Evolutionary conservation across 1,140 invertebrate genomes (phyloP), one percentile per base, ranked within the genome.

Genomic region (Drosophila mayri): DNA sequence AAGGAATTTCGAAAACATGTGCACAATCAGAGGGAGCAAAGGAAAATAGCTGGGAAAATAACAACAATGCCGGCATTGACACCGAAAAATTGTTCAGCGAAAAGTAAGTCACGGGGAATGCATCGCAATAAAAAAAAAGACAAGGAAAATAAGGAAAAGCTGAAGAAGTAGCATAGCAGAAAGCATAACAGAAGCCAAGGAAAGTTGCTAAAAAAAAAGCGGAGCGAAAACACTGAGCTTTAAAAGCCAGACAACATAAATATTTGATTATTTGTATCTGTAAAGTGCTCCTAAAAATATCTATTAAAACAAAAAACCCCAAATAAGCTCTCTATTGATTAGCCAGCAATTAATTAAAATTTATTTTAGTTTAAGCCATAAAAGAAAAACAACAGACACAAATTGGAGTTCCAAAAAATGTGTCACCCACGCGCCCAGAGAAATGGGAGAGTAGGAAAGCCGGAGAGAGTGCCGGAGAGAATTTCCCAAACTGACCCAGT

Each of bases 271-370:
- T 38, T 41, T 41, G 32, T 54, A 37, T 37, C 3, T 22, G 16
- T 12, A 37, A 70, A 66, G 43, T 41, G 66, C 38, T 10, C 37
- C 66, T 25, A 68, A 70, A 68, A 50, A 64, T 32, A 68, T 20
- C 9, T 20, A 43, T 20, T 43, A 18, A 44, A 47, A 25, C 4
- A 70, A 43, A 50, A 37, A 20, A n/a, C 12, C 18, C 46, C 25
- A 41, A 50, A 68, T 43, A 68, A 54, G 66, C 63, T 32, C 62
- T 38, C 47, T 67, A 70, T 54, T 70, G 76, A 84, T 84, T 88
- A 77, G 82, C 54, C 73, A 32, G 75, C 80, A 88, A 87, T 84
- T 86, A 86, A 86, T 86, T 87, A 87, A 82, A 87, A 81, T 62
- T 86, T 86, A 71, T 79, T 86, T 85, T 86, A 73, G 63, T 68